phyloP scores from a whole-genome alignment of 2,797 vertebrate genomes.

The Philypnodon macrostomus region DNA sequence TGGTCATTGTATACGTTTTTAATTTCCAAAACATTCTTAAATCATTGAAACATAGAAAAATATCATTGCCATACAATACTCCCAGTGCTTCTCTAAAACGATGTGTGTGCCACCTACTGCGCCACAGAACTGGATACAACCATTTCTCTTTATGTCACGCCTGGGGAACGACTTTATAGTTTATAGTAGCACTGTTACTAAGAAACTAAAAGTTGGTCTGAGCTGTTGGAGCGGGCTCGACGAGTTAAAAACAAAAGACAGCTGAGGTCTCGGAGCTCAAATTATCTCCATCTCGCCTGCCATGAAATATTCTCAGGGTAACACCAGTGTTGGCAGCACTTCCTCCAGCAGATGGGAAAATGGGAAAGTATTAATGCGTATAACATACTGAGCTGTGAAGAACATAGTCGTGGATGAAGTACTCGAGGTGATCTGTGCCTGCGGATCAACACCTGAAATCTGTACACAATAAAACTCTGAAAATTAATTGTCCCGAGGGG shows the following conservation, averaged over 20 bases:
- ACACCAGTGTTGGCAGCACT: constrained; percentile 24
- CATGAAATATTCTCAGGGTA: constrained; percentile 31
- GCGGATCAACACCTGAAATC: constrained; percentile 14
- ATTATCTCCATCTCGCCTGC: constrained; percentile 18
- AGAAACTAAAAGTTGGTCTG: constrained; percentile 1
- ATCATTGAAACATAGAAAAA: background rate
- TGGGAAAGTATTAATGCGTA: constrained; percentile 27
- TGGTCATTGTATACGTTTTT: no score
- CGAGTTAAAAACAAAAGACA: constrained; percentile 19
- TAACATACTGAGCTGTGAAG: constrained; percentile 15
- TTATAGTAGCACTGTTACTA: background rate
- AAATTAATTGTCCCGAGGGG: no score
- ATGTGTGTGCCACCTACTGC: background rate
- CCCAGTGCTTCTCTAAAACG: constrained; percentile 4
- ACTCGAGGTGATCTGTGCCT: constrained; percentile 7
- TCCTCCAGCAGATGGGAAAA: constrained; percentile 42
- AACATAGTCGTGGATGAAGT: constrained; percentile 21
- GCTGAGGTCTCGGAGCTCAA: constrained; percentile 23
- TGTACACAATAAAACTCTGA: constrained; percentile 11
- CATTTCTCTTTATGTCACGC: background rate
- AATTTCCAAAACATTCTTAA: background rate
- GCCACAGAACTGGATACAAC: background rate
- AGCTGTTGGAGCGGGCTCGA: background rate
- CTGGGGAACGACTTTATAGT: background rate
- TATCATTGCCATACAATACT: background rate